Conservation (phyloP, 2,113 vertebrate genomes). For the Gymnarchus niloticus region DNA sequence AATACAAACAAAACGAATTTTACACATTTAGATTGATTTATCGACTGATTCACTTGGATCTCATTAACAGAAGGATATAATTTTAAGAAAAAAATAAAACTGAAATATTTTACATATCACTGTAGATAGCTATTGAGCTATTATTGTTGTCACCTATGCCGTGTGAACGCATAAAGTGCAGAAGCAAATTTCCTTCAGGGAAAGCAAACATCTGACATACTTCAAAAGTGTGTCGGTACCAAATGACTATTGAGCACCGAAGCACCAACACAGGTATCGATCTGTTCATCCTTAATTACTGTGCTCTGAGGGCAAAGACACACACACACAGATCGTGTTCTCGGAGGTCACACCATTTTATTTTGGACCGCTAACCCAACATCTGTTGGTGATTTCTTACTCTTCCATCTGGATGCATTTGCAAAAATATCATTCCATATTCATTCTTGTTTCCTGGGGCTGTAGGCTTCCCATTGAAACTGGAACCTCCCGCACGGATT, state of each 20-base stretch:
- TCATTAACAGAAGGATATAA: too few relatives aligned
- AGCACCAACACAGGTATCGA: background rate
- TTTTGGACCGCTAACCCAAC: constrained; percentile 53
- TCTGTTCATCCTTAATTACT: constrained; percentile 28
- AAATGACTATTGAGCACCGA: background rate
- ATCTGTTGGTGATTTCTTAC: constrained; percentile 86
- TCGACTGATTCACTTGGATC: too few relatives aligned
- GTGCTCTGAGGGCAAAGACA: constrained; percentile 52
- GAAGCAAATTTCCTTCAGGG: too few relatives aligned
- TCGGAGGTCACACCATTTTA: constrained; percentile 52
- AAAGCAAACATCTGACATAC: background rate
- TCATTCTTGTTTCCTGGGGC: constrained; percentile 92
- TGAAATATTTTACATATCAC: too few relatives aligned
- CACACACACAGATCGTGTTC: constrained; percentile 17
- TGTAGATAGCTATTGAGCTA: too few relatives aligned
- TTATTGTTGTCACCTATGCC: too few relatives aligned
- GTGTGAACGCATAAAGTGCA: too few relatives aligned
- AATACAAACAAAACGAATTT: background rate
- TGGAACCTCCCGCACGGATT: constrained; percentile 56
- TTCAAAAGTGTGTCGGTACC: background rate
- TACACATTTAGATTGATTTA: too few relatives aligned
- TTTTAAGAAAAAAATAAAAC: too few relatives aligned
- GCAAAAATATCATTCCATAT: constrained; percentile 93
- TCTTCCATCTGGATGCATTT: constrained; percentile 95
- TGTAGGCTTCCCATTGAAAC: constrained; percentile 65